Base-by-base conservation (phyloP, 1,140 invertebrate species). In the Musca vetustissima region DNA sequence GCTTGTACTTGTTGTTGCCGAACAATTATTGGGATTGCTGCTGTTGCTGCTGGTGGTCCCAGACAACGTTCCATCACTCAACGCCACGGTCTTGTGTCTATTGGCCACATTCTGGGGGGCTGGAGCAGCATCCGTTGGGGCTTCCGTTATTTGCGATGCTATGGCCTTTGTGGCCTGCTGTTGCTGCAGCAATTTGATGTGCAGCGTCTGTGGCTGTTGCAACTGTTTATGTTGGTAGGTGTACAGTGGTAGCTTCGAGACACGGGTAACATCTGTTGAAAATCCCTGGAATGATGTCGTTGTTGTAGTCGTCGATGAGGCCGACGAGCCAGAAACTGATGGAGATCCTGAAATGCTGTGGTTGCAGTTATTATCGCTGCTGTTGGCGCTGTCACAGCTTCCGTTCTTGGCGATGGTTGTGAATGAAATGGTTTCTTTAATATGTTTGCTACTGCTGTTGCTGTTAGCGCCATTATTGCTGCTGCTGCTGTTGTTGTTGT, bases 231-330 rank as follows among this genome's bases (percentile, higher is more conserved):
- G 69, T 59, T 70, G 69, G 64, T 70, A 70, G 22, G 69, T 67
- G 64, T 64, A 71, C 50, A 80, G 69, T 15, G 78, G 78, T 69
- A 80, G 50, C 25, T 71, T 72, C 19, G 80, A 75, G 50, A 80
- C 67, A 47, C 77, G 78, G 24, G 77, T 78, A 1, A 80, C 78
- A 49, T 80, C 78, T 64, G 78, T 74, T 59, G 78, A 80, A 28
- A 80, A 76, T 15, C 77, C 77, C 19, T 67, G 55, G 53, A 59
- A 61, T 67, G 55, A 21, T 47, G 65, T 24, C 7, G 55, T 14
- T 1, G 47, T 22, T n/a, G 47, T 28, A 21, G 69, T 17, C 52
- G 24, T 1, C 3, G 3, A 36, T 53, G n/a, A n/a, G n/a, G 57
- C 47, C 21, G 15, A 24, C 32, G 55, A 50, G 43, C 19, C 28